Conservation (phyloP, 2,113 vertebrate genomes). For the Pangasianodon hypophthalmus region DNA sequence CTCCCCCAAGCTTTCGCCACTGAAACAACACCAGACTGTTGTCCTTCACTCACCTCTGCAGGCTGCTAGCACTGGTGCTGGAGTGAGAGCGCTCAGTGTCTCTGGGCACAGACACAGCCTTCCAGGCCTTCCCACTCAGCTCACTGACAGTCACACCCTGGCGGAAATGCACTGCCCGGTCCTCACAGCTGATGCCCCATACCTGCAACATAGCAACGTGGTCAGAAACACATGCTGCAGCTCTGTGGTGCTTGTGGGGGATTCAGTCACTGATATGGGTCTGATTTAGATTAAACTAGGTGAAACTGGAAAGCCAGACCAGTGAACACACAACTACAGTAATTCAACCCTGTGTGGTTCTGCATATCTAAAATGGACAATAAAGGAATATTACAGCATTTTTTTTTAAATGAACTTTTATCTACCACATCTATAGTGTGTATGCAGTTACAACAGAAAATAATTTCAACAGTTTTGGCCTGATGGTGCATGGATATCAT, state of each 20-base stretch:
- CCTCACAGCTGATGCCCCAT: slow-evolving; percentile 84
- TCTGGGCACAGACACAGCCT: slow-evolving; percentile 74
- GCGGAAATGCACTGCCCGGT: slow-evolving; percentile 85
- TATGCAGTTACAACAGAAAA: not conserved
- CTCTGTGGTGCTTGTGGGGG: not conserved
- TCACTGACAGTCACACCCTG: slow-evolving; percentile 91
- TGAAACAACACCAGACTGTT: not conserved
- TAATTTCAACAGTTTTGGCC: not conserved
- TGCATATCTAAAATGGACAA: not conserved
- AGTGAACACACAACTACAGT: not conserved
- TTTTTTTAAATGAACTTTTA: not conserved
- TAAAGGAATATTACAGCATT: not conserved
- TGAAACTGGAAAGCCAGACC: not conserved
- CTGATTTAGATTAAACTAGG: not conserved
- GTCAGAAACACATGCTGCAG: not conserved
- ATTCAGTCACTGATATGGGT: not conserved
- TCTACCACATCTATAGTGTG: not conserved
- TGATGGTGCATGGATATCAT: not conserved
- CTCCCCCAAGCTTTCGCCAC: not conserved
- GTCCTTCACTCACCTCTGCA: slow-evolving; percentile 79
- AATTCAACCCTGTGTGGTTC: not conserved
- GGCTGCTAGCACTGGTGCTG: slow-evolving; percentile 81
- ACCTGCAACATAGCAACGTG: slow-evolving; percentile 72
- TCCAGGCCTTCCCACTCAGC: slow-evolving; percentile 95
- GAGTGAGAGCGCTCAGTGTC: slow-evolving; percentile 87